Evolutionary conservation across 2,113 vertebrate species (phyloP).

Genomic region (Podarcis cretensis): DNA sequence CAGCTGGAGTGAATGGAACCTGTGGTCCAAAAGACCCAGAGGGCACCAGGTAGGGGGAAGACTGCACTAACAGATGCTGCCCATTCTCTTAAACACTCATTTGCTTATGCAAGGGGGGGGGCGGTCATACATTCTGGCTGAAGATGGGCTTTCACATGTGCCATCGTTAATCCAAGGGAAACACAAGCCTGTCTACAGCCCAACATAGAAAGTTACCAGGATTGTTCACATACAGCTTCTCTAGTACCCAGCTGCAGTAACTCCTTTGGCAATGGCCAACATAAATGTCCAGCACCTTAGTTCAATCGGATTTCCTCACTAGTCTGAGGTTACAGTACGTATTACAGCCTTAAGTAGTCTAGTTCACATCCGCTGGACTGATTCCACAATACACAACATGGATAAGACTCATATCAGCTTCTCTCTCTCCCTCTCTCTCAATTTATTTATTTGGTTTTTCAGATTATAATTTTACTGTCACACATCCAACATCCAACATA

Average conservation of each 20-base stretch:
- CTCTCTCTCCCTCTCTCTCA: no score
- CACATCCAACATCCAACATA: no score
- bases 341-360: not conserved
- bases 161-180: not conserved
- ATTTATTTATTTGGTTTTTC: no score
- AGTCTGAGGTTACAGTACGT: not conserved
- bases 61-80: no score
- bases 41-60: no score
- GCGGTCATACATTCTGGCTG: not conserved
- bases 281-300: not conserved
- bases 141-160: not conserved
- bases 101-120: not conserved
- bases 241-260: not conserved
- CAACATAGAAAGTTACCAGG: not conserved
- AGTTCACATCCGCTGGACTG: not conserved
- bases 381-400: not conserved
- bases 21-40: no score
- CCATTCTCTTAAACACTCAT: not conserved
- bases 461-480: no score
- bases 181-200: not conserved
- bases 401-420: not conserved
- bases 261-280: not conserved
- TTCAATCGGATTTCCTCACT: not conserved
- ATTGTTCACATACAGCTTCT: not conserved
- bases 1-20: not conserved